phyloP scores from a whole-genome alignment of 1,140 invertebrate species.

The Globodera rostochiensis region DNA sequence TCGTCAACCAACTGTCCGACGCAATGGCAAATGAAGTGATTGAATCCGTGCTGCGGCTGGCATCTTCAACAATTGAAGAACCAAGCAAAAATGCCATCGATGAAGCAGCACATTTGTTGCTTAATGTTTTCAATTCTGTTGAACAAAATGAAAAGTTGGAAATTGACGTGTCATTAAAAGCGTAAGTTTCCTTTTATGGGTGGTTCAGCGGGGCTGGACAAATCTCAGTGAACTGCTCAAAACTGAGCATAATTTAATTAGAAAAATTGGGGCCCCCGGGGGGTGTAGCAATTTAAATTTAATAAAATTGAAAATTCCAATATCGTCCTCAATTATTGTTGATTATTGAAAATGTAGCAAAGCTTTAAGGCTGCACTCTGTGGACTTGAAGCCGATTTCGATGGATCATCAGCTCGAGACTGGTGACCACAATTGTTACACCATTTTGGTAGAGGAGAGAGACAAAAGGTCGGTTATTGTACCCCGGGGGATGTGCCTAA shows the following conservation, averaged over 20 bases:
- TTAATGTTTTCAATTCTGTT: constrained; percentile 11
- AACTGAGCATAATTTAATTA: too few species aligned
- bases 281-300: too few species aligned
- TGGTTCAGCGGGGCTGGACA: too few species aligned
- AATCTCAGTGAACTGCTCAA: too few species aligned
- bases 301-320: too few species aligned
- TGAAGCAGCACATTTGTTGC: background rate
- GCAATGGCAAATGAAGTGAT: background rate
- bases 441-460: constrained; percentile 12
- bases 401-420: background rate
- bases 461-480: background rate
- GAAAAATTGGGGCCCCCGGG: too few species aligned
- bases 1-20: background rate
- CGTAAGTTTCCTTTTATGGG: too few species aligned
- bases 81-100: background rate
- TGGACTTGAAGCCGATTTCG: background rate
- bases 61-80: background rate
- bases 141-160: background rate
- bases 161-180: background rate
- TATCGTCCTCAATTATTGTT: too few species aligned
- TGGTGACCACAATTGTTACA: constrained; percentile 7
- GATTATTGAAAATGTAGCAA: too few species aligned
- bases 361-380: too few species aligned
- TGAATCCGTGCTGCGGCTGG: background rate
- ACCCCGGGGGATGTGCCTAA: background rate